Percentiles rank a stretch among this genome's conserved stretches.
Conservation (phyloP, 2,888 invertebrate genomes). For the Clunio marinus region DNA sequence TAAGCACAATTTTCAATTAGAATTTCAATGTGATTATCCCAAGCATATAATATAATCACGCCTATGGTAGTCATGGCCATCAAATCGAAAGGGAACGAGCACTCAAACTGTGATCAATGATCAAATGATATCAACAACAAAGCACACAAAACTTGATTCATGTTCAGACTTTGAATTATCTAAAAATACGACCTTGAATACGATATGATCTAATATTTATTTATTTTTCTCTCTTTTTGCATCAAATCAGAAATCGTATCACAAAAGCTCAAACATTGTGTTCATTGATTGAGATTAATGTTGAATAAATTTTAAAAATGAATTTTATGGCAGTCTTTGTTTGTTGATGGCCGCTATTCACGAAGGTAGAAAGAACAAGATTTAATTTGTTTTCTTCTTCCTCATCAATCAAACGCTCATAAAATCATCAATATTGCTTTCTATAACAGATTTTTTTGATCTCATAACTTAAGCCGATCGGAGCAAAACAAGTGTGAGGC, state of each 20-base stretch:
- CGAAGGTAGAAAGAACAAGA: too few species aligned
- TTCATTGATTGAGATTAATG: not conserved
- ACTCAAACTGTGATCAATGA: not conserved
- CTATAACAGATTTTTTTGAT: too few species aligned
- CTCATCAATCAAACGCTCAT: too few species aligned
- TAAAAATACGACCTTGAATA: not conserved
- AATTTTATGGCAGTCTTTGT: too few species aligned
- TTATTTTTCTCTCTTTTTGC: not conserved
- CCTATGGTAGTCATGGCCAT: too few species aligned
- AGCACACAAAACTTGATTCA: not conserved
- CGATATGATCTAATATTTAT: not conserved
- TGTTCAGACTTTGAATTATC: not conserved
- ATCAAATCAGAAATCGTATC: not conserved
- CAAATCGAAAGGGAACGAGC: not conserved
- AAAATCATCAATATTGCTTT: too few species aligned
- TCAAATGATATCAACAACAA: not conserved
- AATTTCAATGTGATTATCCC: not conserved
- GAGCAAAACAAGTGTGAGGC: too few species aligned
- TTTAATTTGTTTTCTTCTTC: too few species aligned
- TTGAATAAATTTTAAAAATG: too few species aligned
- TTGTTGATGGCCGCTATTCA: too few species aligned
- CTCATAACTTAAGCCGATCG: too few species aligned
- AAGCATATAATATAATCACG: too few species aligned
- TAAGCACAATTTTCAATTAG: not conserved
- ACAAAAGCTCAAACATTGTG: not conserved